Evolutionary conservation across 1,140 invertebrate species (phyloP), one percentile per base, ranked within the genome.

Genomic region (Venturia canescens): DNA sequence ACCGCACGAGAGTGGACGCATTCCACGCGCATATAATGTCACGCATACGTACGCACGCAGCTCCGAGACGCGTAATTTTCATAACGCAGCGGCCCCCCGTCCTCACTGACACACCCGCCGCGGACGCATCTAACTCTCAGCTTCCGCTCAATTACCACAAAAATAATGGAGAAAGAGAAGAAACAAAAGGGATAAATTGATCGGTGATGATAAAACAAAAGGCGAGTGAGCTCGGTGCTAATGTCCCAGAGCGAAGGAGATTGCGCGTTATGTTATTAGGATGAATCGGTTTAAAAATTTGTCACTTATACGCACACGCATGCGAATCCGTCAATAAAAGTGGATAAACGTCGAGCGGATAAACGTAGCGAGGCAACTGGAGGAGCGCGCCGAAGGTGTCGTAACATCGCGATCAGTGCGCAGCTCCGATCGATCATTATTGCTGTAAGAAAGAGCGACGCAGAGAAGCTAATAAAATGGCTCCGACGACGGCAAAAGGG

Each of bases 91-190:
- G 50, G 50, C 50, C n/a, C n/a, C n/a, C n/a, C n/a, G 50, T 63
- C 27, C 60, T 63, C 60, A 63, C 23, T 23, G 23, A 15, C 3
- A 63, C 66, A 69, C 13, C 29, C 27, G n/a, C n/a, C n/a, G n/a
- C n/a, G 13, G 29, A 69, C 21, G 29, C 27, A 69, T 69, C 16
- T 69, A 69, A 69, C 27, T 69, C 66, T 34, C 66, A 69, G 31
- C 66, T 69, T 69, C 66, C 66, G 66, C 29, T 69, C 66, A 69
- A 69, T 69, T 69, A 69, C 66, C 66, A 69, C 66, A 69, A 27
- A 69, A 69, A 18, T 31, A 31, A 31, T 27, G 60, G 5, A 53
- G 15, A 53, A 53, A 53, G 5, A 53, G n/a, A n/a, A 1, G n/a
- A 53, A 53, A 44, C 1, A 57, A 57, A 57, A 57, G 7, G 2